Evolutionary conservation across 2,888 invertebrate species (phyloP).

Genomic region (Oligia latruncula): DNA sequence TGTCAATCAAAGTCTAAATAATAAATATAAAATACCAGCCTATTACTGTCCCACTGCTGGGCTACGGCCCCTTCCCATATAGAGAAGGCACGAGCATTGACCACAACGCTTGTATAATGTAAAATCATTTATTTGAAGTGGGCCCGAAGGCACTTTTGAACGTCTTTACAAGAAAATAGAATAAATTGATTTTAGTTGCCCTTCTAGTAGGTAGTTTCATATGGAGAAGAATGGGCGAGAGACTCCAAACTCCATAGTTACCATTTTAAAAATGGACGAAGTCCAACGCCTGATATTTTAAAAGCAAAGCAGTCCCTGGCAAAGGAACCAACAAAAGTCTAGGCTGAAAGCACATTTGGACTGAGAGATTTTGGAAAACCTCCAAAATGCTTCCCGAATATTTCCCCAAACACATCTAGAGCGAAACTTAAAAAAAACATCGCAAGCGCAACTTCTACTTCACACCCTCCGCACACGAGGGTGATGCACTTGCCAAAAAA

Average conservation of each 20-base stretch:
- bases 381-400: background rate
- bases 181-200: background rate
- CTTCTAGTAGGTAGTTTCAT: background rate
- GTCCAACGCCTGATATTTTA: background rate
- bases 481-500: slow-evolving; percentile 76
- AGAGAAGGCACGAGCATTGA: background rate
- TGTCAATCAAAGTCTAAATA: too few species aligned
- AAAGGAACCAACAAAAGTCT: background rate
- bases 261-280: background rate
- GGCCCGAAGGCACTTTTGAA: background rate
- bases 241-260: background rate
- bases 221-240: background rate
- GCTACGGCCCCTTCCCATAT: background rate
- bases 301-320: background rate
- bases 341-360: background rate
- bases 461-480: slow-evolving; percentile 45
- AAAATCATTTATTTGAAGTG: background rate
- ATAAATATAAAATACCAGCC: too few species aligned
- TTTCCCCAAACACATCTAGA: slow-evolving; percentile 24
- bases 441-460: slow-evolving; percentile 43
- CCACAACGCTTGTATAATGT: too few species aligned
- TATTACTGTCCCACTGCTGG: background rate
- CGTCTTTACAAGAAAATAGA: background rate
- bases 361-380: background rate
- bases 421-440: slow-evolving; percentile 56